Base-by-base conservation (phyloP, 2,797 vertebrate genomes). In the Eupleurogrammus muticus region DNA sequence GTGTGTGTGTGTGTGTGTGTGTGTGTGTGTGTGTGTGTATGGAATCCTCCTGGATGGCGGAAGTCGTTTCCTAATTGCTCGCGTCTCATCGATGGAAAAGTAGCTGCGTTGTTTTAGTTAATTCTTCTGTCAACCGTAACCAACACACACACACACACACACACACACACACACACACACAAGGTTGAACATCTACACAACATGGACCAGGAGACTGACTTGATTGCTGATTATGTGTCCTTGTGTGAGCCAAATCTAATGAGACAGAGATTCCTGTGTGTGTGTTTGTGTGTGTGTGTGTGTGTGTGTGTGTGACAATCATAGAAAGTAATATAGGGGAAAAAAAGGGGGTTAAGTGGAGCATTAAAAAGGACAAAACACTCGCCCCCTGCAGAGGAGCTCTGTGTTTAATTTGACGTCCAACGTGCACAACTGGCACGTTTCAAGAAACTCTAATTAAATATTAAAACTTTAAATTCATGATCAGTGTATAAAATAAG, bases 41-140 rank as follows among this genome's bases (percentile, higher is more conserved):
- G 53, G 52, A 61, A 72, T 82, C 59, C 70, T 63, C 49, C 72
- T 79, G 72, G 79, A 81, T 71, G 52, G 67, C 47, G 7, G 75
- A 75, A 75, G 76, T 77, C 32, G 66, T 68, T 76, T 55, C 78
- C 83, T 81, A 80, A 86, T 83, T 89, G 80, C 79, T 77, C 61
- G n/a, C n/a, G 51, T 81, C 85, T 84, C 69, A 63, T 55, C 63
- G 0, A n/a, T 16, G 73, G 82, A 72, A 87, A 84, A 89, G 75
- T 48, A 75, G 83, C 83, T 73, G 79, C 79, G 83, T 89, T 87
- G 85, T 87, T 82, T 83, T 69, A 76, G 49, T 62, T 80, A 51
- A 84, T 81, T 84, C 81, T 71, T 78, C 74, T 78, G 73, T 81
- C 62, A 60, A 69, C 76, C 70, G 10, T 51, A 80, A 74, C 73